Evolutionary conservation across 2,797 vertebrate genomes (phyloP), one percentile per base, ranked within the genome.

Genomic region (Florisuga fusca): DNA sequence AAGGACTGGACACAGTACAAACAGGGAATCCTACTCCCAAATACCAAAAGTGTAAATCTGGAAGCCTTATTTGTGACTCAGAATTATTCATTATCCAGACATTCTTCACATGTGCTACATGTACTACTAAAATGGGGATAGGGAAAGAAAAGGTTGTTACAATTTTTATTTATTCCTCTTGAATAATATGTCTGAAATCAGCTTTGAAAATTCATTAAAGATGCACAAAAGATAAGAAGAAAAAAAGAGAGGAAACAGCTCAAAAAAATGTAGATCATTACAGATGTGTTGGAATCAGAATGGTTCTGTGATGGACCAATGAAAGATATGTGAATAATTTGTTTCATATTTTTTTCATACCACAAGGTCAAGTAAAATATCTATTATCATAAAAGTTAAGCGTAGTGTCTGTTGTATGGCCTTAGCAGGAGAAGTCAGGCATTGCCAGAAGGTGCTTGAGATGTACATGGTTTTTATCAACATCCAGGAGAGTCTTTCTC

Each of bases 1-100:
- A 87, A 91, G 78, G 34, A 92, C 84, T 89, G 92, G 89, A 94
- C 18, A 43, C 25, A 87, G 72, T 90, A 94, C 76, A 92, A 85
- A 87, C 78, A 96, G 95, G 94, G 95, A 96, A 97, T 95, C 94
- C 95, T 95, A 75, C 75, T 87, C 53, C 26, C 64, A 77, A 53
- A 78, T 96, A 95, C 95, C 89, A 97, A 90, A 95, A 80, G 0
- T 87, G 64, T 51, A 91, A 95, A 95, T 95, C 94, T 97, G 92
- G 93, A 95, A 95, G 84, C 68, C 48, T 97, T 97, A 92, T 74
- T 78, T 2, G 0, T 97, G 94, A 96, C 92, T 97, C 92, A 97
- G 92, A 97, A 91, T 96, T 95, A 91, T 84, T 97, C 96, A 96
- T 92, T 92, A 94, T 83, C 68, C 89, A 96, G 90, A 95, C 66